These are phyloP conservation scores for Elachura formosa DNA, from an alignment of 2,113 vertebrate species.

Conservation along the genomic window DNA sequence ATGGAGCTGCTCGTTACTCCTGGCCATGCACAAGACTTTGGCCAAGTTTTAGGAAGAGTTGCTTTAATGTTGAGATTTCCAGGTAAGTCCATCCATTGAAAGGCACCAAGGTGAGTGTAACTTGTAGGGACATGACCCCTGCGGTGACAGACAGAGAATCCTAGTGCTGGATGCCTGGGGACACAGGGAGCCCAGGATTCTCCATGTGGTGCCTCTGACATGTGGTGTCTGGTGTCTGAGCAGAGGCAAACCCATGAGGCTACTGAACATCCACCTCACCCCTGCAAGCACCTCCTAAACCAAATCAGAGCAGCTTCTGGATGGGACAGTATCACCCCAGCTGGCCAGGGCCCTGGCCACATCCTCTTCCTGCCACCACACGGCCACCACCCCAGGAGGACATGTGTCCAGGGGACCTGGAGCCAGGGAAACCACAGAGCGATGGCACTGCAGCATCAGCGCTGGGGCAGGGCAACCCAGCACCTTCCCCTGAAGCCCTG, in stretches of 20 bases:
- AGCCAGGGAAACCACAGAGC: neutral
- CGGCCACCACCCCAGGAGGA: neutral
- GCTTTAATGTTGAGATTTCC: neutral
- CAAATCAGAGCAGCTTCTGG: neutral
- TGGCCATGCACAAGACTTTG: accelerated
- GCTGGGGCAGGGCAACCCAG: neutral
- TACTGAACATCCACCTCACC: neutral
- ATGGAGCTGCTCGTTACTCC: neutral
- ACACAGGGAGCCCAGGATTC: neutral
- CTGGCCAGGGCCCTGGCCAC: neutral
- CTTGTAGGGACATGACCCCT: accelerated
- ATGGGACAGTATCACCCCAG: neutral
- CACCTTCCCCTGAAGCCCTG: neutral
- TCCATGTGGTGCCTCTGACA: neutral
- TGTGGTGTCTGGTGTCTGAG: accelerated
- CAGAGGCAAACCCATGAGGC: neutral
- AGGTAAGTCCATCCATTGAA: neutral
- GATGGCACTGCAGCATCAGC: accelerated
- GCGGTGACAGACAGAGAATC: accelerated
- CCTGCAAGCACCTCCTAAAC: neutral
- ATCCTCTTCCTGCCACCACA: neutral
- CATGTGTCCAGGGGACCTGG: accelerated
- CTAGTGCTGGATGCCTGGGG: accelerated
- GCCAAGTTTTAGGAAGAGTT: neutral
- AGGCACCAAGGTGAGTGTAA: neutral